A percentile compares a stretch with the other conserved stretches of the same genome.
Conservation (phyloP, 2,113 vertebrate genomes). For the Oryzias celebensis region DNA sequence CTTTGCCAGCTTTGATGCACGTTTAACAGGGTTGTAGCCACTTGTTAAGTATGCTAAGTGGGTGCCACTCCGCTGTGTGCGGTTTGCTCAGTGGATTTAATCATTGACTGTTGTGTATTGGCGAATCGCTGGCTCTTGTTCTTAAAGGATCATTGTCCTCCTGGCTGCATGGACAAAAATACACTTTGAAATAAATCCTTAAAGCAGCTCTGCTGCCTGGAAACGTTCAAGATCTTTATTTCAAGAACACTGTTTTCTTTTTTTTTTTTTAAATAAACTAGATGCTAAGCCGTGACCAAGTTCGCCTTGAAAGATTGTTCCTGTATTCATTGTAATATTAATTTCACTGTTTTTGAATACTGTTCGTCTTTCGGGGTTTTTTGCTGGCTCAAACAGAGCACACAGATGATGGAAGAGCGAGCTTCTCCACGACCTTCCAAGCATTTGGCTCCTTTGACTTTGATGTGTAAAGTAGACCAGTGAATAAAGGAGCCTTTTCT, state of each 20-base stretch:
- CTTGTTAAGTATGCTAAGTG: slow-evolving; percentile 19
- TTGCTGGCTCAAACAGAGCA: slow-evolving; percentile 16
- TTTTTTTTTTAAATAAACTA: slow-evolving; percentile 12
- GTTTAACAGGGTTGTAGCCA: slow-evolving; percentile 47
- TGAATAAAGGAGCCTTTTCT: slow-evolving; percentile 52
- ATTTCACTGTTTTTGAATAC: not conserved
- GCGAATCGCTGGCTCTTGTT: slow-evolving; percentile 3
- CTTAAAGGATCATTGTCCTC: slow-evolving; percentile 6
- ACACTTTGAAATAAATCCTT: slow-evolving; percentile 9
- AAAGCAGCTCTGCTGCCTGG: not conserved
- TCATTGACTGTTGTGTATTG: slow-evolving; percentile 9
- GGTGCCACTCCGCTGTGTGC: not conserved
- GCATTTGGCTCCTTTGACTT: slow-evolving; percentile 57
- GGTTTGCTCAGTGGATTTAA: slow-evolving; percentile 21
- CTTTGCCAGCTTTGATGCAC: slow-evolving; percentile 45
- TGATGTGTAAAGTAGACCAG: slow-evolving; percentile 62
- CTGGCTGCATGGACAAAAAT: not conserved
- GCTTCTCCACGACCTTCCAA: slow-evolving; percentile 55
- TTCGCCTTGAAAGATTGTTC: not conserved
- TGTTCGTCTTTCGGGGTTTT: slow-evolving; percentile 28
- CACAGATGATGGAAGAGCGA: slow-evolving; percentile 33
- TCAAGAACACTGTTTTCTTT: not conserved
- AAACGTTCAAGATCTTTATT: not conserved
- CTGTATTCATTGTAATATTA: too few species aligned
- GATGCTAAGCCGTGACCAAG: not conserved